Percentiles rank a stretch among this genome's conserved stretches.
phyloP scores from a whole-genome alignment of 2,797 vertebrate genomes.

The Amniataba percoides region DNA sequence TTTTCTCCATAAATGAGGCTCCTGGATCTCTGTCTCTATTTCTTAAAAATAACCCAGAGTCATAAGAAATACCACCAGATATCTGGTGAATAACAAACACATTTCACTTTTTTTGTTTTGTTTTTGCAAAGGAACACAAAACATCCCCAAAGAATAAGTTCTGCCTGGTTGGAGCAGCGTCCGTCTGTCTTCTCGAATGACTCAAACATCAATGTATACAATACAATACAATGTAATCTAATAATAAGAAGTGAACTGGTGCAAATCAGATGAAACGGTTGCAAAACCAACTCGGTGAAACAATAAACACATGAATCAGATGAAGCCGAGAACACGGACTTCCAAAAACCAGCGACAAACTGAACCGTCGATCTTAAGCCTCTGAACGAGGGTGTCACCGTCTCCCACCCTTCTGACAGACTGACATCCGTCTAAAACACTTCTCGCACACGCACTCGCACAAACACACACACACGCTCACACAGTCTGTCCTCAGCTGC shows the following conservation, averaged over 20 bases:
- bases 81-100: slow-evolving; percentile 24
- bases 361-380: slow-evolving; percentile 29
- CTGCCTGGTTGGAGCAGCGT: background rate
- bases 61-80: background rate
- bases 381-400: slow-evolving; percentile 17
- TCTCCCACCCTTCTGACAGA: slow-evolving; percentile 49
- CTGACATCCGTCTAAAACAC: slow-evolving; percentile 47
- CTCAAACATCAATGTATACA: slow-evolving; percentile 48
- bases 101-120: background rate
- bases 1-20: slow-evolving; percentile 46
- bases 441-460: slow-evolving; percentile 31
- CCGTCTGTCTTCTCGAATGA: background rate
- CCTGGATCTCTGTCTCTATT: slow-evolving; percentile 20
- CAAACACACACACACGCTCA: slow-evolving; percentile 34
- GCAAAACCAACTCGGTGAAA: slow-evolving; percentile 47
- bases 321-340: slow-evolving; percentile 49
- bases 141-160: slow-evolving; percentile 12
- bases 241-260: slow-evolving; percentile 4
- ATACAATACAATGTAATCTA: slow-evolving; percentile 8
- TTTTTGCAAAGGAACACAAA: slow-evolving; percentile 39
- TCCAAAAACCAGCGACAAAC: slow-evolving; percentile 51
- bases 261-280: slow-evolving; percentile 13
- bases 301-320: slow-evolving; percentile 37
- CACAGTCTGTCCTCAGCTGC: slow-evolving; percentile 62
- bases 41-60: slow-evolving; percentile 5